These are phyloP conservation scores for Alviniconcha marisindica DNA, from an alignment of 1,140 invertebrate genomes.

Conservation along the genomic window DNA sequence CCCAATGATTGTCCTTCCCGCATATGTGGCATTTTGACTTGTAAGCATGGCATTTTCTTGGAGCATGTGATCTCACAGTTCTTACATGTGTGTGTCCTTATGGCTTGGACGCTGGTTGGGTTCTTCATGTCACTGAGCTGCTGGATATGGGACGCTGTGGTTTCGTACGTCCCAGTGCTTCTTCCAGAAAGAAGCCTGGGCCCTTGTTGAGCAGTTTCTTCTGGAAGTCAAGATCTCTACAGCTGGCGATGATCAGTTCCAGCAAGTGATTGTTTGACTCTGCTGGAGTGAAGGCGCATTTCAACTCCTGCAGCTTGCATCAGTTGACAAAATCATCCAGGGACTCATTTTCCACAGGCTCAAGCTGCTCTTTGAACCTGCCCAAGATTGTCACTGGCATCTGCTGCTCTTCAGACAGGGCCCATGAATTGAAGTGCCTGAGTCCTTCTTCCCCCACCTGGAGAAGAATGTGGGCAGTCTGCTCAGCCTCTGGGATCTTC, in stretches of 20 bases:
- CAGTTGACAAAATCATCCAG: too few relatives aligned
- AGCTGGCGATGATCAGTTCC: neutral
- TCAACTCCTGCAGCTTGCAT: neutral
- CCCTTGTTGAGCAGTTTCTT: neutral
- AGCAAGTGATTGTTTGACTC: neutral
- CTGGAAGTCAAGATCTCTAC: neutral
- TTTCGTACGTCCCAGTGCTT: neutral
- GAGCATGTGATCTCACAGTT: too few relatives aligned
- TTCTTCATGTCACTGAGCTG: too few relatives aligned
- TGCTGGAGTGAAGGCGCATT: neutral
- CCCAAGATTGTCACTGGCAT: neutral
- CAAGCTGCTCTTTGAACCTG: slow-evolving; percentile 16
- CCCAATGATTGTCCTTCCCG: too few relatives aligned
- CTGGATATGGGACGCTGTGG: neutral
- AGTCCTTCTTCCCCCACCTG: slow-evolving; percentile 15
- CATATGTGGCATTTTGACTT: too few relatives aligned
- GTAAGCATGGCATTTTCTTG: too few relatives aligned
- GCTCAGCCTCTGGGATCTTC: too few relatives aligned
- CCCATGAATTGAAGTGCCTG: neutral
- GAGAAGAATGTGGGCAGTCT: neutral
- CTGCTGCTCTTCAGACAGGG: neutral
- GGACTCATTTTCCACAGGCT: neutral
- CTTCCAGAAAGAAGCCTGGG: neutral
- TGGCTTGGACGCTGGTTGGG: too few relatives aligned
- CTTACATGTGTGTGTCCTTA: too few relatives aligned